Percentiles rank a stretch among this genome's conserved stretches.
Conservation (phyloP, 2,888 invertebrate genomes). For the Hartigia nigra region DNA sequence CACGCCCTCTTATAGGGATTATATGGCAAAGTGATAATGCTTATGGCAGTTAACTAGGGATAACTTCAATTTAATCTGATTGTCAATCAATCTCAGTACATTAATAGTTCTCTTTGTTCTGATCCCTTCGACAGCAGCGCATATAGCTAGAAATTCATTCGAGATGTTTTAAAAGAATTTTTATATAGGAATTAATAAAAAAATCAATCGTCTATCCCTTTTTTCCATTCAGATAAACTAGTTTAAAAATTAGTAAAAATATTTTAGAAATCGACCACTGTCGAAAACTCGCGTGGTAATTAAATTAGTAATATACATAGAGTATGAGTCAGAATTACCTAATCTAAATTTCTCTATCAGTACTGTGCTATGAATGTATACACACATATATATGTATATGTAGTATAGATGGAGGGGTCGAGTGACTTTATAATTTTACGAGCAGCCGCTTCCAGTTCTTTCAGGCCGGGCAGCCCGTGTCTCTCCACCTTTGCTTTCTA, state of each 20-base stretch:
- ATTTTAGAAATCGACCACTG: background rate
- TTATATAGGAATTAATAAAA: background rate
- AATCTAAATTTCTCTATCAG: background rate
- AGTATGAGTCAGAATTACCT: background rate
- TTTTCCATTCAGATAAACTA: no score
- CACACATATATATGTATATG: background rate
- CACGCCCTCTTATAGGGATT: slow-evolving; percentile 24
- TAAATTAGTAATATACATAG: background rate
- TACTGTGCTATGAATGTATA: background rate
- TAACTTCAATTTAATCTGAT: background rate
- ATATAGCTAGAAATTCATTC: background rate
- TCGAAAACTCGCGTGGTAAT: background rate
- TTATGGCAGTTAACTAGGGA: slow-evolving; percentile 1
- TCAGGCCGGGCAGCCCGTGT: slow-evolving; percentile 21
- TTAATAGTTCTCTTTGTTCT: background rate
- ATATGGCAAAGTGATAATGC: slow-evolving; percentile 15
- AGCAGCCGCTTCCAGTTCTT: slow-evolving; percentile 27
- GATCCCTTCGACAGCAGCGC: background rate
- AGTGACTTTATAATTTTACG: slow-evolving; percentile 57
- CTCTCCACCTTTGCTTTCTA: slow-evolving; percentile 35
- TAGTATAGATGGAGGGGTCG: background rate
- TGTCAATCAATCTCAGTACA: background rate
- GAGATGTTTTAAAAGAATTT: background rate
- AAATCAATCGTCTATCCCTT: background rate
- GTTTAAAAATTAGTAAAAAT: background rate